Conservation (phyloP, 2,113 vertebrate genomes). For the Tricholaema leucomelas region DNA sequence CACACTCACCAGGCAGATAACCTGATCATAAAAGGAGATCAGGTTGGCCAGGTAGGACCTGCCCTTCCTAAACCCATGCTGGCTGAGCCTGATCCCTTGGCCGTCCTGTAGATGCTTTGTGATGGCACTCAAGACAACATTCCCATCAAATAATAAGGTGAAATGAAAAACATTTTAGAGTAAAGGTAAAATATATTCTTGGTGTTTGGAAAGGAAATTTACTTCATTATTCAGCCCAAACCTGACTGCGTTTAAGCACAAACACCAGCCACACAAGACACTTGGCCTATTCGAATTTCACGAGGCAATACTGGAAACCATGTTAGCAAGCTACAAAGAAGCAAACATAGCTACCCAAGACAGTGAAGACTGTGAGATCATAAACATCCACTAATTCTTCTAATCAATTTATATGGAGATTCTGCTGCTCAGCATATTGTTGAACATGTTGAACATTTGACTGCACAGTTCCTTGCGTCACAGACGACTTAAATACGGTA, state of each 20-base stretch:
- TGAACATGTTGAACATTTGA: not conserved
- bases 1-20: too few species aligned
- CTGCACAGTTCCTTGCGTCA: not conserved
- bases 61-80: too few species aligned
- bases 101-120: too few species aligned
- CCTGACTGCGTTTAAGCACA: not conserved
- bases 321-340: not conserved
- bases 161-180: not conserved
- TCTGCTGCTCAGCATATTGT: not conserved
- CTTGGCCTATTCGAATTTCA: not conserved
- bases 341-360: not conserved
- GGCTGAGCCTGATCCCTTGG: too few species aligned
- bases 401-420: not conserved
- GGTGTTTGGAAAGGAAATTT: not conserved
- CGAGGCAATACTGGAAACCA: not conserved
- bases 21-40: too few species aligned
- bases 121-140: too few species aligned
- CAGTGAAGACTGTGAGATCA: not conserved
- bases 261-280: not conserved
- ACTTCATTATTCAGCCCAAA: not conserved
- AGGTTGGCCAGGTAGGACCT: too few species aligned
- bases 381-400: not conserved
- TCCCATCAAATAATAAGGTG: not conserved
- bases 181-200: not conserved
- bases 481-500: not conserved